Evolutionary conservation across 2,797 vertebrate species (phyloP).

Genomic region (Anableps anableps): DNA sequence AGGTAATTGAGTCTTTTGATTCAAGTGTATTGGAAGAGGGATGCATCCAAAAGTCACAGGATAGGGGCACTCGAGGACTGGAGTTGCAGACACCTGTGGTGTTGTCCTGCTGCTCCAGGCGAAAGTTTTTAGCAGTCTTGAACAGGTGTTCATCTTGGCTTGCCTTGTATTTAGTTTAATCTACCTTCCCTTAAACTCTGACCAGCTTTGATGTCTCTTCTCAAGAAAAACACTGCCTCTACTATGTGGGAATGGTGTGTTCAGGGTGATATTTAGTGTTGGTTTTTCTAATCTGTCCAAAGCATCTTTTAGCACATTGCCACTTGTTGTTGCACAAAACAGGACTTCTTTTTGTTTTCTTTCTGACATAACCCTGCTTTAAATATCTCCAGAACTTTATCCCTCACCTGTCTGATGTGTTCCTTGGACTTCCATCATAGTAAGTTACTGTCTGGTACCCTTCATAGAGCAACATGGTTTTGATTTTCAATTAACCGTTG

Average conservation of each 20-base stretch:
- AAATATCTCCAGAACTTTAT: neutral
- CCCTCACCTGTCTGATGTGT: neutral
- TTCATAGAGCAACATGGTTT: neutral
- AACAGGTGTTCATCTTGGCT: neutral
- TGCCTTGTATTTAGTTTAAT: neutral
- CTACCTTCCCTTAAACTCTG: neutral
- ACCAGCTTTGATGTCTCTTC: neutral
- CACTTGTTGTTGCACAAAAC: neutral
- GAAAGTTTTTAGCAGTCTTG: neutral
- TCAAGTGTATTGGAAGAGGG: neutral
- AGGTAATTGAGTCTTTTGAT: neutral
- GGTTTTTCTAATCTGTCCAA: neutral
- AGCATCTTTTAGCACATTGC: neutral
- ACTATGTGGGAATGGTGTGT: neutral
- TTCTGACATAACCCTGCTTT: neutral
- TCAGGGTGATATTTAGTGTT: neutral
- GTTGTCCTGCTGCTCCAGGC: too few relatives aligned
- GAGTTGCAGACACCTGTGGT: too few relatives aligned
- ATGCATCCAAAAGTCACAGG: neutral
- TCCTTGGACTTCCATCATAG: neutral
- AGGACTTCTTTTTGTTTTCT: neutral
- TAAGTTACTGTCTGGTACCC: neutral
- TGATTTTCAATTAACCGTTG: neutral
- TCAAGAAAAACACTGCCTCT: neutral
- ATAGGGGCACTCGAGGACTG: too few relatives aligned